Base-by-base conservation (phyloP, 2,113 vertebrate genomes). In the Cygnus atratus region DNA sequence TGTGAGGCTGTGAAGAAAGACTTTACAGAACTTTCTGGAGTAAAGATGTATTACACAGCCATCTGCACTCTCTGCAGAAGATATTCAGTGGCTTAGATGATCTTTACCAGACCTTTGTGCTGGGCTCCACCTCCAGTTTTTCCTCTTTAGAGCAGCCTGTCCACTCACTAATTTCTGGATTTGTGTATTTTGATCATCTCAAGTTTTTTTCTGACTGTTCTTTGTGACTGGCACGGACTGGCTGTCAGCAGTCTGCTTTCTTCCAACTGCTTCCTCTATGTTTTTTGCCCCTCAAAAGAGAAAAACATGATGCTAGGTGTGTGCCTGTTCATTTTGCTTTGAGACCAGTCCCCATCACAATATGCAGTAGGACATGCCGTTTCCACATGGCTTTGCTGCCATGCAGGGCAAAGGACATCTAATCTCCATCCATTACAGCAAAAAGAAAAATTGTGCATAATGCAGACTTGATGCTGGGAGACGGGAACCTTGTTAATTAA, bases 401-500 rank as follows among this genome's bases (percentile, higher is more conserved):
- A 35, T 20, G 46, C 78, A 71, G 37, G 65, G 31, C 28, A 58
- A 58, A 78, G 41, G 31, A 62, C 21, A 33, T 10, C 33, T 62
- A 52, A 66, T 52, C 57, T 67, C 58, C 59, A 43, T 11, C 71
- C 22, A 33, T 50, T 68, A 39, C 9, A 95, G 21, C 52, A 65
- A 74, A 20, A 31, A 91, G 77, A 39, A 82, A 82, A 57, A 37
- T 75, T 62, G 35, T 91, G 28, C 54, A 84, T 62, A 77, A 52
- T 26, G 43, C 71, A 95, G 61, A 44, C 16, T 33, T 61, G 75
- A 79, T 29, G 31, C 74, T 84, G 76, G 31, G 70, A 90, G 87
- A 70, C 0, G 0, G 43, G 16, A 91, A 76, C 33, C 46, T 80
- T 77, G 68, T 92, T 96, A 96, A 96, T 96, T 88, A 96, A 96